Evolutionary conservation across 2,113 vertebrate species (phyloP).

Genomic region (Odobenus rosmarus): DNA sequence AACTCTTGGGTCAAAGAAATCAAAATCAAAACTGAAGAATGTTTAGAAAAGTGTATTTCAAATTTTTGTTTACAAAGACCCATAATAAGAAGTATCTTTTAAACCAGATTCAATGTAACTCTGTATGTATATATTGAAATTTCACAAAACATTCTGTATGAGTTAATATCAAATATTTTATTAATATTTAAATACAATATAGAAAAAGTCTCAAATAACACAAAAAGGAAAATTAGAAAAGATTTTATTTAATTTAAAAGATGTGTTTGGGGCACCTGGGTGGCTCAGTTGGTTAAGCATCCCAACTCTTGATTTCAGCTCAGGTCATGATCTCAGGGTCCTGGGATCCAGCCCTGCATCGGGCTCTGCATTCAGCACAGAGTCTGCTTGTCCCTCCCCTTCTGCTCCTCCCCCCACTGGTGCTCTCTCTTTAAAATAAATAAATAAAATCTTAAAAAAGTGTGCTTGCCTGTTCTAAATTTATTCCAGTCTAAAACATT

Average conservation of each 20-base stretch:
- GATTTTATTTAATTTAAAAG: slow-evolving; percentile 33
- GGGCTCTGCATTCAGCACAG: not conserved
- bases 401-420: not conserved
- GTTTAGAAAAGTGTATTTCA: not conserved
- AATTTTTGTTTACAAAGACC: slow-evolving; percentile 8
- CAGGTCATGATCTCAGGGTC: not conserved
- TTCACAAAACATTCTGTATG: not conserved
- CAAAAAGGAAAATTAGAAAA: slow-evolving; percentile 15
- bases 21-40: not conserved
- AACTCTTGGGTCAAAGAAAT: slow-evolving; percentile 13
- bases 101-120: not conserved
- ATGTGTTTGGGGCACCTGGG: not conserved
- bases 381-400: not conserved
- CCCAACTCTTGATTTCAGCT: not conserved
- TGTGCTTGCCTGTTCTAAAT: not conserved
- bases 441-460: not conserved
- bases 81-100: not conserved
- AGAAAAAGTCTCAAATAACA: not conserved
- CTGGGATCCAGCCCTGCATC: not conserved
- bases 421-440: not conserved
- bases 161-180: slow-evolving; percentile 19
- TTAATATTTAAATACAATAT: slow-evolving; percentile 12
- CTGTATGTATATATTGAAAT: not conserved
- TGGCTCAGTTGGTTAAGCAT: not conserved
- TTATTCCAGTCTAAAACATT: not conserved